Evolutionary conservation across 2,888 invertebrate genomes (phyloP).

Genomic region (Caenorhabditis sp.): DNA sequence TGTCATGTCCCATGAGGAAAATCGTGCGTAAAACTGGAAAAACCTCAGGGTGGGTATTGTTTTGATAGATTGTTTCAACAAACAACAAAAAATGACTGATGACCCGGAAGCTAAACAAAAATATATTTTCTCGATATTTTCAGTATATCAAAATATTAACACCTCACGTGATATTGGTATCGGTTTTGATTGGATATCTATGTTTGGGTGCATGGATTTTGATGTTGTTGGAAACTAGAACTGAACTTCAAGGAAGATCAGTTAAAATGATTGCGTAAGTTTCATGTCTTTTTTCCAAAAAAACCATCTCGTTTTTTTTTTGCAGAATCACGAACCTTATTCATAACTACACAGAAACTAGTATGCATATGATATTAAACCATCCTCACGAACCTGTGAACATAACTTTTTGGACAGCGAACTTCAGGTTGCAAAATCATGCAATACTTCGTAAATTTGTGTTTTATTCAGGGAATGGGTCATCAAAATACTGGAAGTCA

Average conservation of each 20-base stretch:
- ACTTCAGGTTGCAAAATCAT: slow-evolving; percentile 49
- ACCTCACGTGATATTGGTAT: slow-evolving; percentile 69
- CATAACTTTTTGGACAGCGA: slow-evolving; percentile 62
- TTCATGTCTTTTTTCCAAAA: neutral
- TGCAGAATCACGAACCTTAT: slow-evolving; percentile 65
- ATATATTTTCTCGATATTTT: slow-evolving; percentile 28
- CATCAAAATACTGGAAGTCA: slow-evolving; percentile 62
- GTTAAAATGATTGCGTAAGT: slow-evolving; percentile 53
- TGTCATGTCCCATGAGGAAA: neutral
- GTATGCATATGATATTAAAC: slow-evolving; percentile 57
- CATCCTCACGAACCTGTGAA: slow-evolving; percentile 31
- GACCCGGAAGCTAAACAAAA: slow-evolving; percentile 2
- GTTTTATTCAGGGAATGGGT: slow-evolving; percentile 62
- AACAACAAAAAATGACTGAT: slow-evolving; percentile 30
- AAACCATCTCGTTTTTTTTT: neutral
- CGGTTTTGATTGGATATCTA: slow-evolving; percentile 69
- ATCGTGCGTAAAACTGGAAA: neutral
- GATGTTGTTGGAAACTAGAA: slow-evolving; percentile 68
- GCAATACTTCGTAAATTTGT: neutral
- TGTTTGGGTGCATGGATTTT: slow-evolving; percentile 70
- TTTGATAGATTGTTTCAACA: neutral
- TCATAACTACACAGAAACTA: slow-evolving; percentile 66
- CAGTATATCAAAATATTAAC: slow-evolving; percentile 70
- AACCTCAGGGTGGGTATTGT: neutral
- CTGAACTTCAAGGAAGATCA: slow-evolving; percentile 60